phyloP scores from a whole-genome alignment of 2,113 vertebrate genomes.

The Agapornis roseicollis region DNA sequence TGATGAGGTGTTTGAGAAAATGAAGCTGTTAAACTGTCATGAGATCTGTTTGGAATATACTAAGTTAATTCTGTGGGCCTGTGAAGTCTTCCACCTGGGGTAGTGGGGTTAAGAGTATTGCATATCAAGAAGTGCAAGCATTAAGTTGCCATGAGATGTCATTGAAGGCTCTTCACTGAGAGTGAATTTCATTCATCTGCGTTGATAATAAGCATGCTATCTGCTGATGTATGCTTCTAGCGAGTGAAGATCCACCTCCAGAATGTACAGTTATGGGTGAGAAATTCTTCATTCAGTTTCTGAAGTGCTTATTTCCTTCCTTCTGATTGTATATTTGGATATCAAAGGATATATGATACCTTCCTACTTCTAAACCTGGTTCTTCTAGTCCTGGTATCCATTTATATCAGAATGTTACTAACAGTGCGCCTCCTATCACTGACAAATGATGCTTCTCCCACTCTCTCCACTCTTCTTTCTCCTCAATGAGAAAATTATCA shows the following conservation, averaged over 20 bases:
- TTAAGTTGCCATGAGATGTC: background rate
- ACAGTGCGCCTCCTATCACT: fast-evolving
- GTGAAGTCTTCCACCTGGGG: background rate
- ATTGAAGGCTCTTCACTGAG: background rate
- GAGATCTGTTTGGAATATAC: background rate
- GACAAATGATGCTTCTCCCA: too few relatives aligned
- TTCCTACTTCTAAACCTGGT: background rate
- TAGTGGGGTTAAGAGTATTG: background rate
- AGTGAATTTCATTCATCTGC: background rate
- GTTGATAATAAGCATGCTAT: fast-evolving
- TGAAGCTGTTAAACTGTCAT: background rate
- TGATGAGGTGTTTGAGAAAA: background rate
- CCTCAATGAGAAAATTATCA: background rate
- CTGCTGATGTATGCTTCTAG: background rate
- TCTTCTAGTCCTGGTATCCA: background rate
- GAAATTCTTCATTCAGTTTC: background rate
- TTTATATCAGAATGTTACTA: too few relatives aligned
- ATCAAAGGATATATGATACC: background rate
- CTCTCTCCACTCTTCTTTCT: background rate
- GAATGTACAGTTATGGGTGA: background rate
- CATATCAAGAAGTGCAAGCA: background rate
- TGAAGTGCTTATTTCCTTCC: background rate
- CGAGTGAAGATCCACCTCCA: background rate
- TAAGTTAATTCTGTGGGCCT: fast-evolving
- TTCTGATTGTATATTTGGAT: background rate